Evolutionary conservation across 2,888 invertebrate species (phyloP).

Genomic region (Stictocephala bisonia): DNA sequence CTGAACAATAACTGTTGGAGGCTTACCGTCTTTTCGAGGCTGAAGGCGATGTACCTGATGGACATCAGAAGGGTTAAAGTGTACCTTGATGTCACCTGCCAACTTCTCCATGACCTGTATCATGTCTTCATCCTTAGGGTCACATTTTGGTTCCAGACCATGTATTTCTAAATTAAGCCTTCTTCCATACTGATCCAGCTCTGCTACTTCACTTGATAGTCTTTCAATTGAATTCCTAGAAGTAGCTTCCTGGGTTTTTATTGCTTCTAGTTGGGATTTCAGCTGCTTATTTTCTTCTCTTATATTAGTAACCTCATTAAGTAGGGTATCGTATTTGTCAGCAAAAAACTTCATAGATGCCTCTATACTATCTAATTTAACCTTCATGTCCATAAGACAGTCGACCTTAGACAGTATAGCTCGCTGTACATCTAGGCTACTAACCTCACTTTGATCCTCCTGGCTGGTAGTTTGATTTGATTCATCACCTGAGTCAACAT

Average conservation of each 20-base stretch:
- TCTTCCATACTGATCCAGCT: constrained; percentile 4
- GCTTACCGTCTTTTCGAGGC: neutral
- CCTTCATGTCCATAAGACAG: neutral
- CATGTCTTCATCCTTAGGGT: neutral
- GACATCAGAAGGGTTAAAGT: neutral
- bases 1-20: neutral
- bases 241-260: neutral
- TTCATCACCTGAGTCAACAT: no score
- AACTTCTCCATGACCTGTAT: neutral
- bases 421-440: constrained; percentile 10
- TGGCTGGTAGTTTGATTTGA: no score
- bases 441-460: no score
- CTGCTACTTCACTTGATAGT: neutral
- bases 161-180: neutral
- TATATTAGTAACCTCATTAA: neutral
- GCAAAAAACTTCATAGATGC: constrained; percentile 15
- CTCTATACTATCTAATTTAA: constrained; percentile 3
- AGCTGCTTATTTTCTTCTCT: neutral
- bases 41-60: no score
- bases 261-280: neutral
- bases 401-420: neutral
- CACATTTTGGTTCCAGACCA: neutral
- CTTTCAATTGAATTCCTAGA: neutral
- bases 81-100: neutral
- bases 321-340: neutral